Evolutionary conservation across 2,888 invertebrate genomes (phyloP).

Genomic region (Melitaea athalia): DNA sequence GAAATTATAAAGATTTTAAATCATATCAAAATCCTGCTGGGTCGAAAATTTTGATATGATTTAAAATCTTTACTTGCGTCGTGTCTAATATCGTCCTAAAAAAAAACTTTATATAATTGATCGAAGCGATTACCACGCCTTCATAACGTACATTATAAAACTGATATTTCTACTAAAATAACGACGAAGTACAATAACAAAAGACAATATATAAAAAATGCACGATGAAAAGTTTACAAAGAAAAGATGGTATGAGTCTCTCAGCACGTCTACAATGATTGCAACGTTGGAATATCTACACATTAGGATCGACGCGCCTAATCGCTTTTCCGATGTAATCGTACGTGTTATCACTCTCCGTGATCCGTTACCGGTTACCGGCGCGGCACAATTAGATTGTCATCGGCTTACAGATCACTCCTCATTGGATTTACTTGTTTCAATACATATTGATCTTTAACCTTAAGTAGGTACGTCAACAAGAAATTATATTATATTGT

Average conservation of each 20-base stretch:
- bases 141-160: too few relatives aligned
- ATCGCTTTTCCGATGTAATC: conserved; percentile 4
- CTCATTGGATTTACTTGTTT: neutral
- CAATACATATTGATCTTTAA: neutral
- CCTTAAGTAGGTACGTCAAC: neutral
- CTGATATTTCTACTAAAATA: too few relatives aligned
- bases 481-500: too few relatives aligned
- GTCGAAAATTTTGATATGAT: too few relatives aligned
- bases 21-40: too few relatives aligned
- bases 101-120: too few relatives aligned
- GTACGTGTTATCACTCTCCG: conserved; percentile 4
- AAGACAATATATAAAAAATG: too few relatives aligned
- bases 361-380: conserved; percentile 16
- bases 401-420: conserved; percentile 37
- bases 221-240: neutral
- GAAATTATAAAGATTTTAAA: too few relatives aligned
- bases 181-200: too few relatives aligned
- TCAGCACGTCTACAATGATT: neutral
- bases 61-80: too few relatives aligned
- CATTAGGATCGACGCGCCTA: neutral
- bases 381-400: conserved; percentile 45
- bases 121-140: too few relatives aligned
- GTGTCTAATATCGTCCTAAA: too few relatives aligned
- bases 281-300: neutral
- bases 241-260: neutral